phyloP scores from a whole-genome alignment of 2,888 invertebrate species.

The Melangyna quadrimaculata region DNA sequence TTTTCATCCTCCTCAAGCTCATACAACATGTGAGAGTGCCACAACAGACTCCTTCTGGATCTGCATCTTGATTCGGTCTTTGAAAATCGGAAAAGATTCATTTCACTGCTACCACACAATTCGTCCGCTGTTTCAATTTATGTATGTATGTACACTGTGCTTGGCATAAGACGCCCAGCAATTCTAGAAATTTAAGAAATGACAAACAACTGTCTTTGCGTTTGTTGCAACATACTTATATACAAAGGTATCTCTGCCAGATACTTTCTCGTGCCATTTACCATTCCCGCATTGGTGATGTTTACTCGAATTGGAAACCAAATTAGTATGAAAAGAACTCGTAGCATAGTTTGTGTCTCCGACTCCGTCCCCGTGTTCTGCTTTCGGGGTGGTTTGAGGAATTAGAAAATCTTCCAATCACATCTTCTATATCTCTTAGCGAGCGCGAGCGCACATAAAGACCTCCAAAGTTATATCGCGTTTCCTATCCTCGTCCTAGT shows the following conservation, averaged over 20 bases:
- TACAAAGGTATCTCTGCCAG: background rate
- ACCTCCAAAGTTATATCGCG: constrained; percentile 47
- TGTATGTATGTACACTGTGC: background rate
- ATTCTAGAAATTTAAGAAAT: constrained; percentile 70
- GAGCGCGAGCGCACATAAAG: constrained; percentile 9
- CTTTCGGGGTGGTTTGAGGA: constrained; percentile 42
- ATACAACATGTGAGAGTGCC: constrained; percentile 10
- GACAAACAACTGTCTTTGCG: constrained; percentile 65
- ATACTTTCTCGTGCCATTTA: background rate
- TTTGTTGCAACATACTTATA: constrained; percentile 10
- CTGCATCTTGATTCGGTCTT: constrained; percentile 45
- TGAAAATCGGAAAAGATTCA: constrained; percentile 31
- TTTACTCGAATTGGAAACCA: constrained; percentile 42
- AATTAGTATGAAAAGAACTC: constrained; percentile 56
- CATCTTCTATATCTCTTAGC: constrained; percentile 43
- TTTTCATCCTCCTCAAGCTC: constrained; percentile 37
- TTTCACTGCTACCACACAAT: constrained; percentile 14
- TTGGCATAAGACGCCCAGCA: constrained; percentile 45
- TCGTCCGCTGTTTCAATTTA: background rate
- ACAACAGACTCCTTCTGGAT: constrained; percentile 27
- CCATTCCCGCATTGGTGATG: background rate
- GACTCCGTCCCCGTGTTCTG: background rate
- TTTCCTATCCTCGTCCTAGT: constrained; percentile 34
- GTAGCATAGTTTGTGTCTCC: constrained; percentile 6
- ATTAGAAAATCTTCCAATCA: constrained; percentile 59